Percentiles rank a stretch among this genome's conserved stretches.
These are phyloP conservation scores for Pseudomyrmex sp. DNA, from an alignment of 1,140 invertebrate species.

Conservation along the genomic window DNA sequence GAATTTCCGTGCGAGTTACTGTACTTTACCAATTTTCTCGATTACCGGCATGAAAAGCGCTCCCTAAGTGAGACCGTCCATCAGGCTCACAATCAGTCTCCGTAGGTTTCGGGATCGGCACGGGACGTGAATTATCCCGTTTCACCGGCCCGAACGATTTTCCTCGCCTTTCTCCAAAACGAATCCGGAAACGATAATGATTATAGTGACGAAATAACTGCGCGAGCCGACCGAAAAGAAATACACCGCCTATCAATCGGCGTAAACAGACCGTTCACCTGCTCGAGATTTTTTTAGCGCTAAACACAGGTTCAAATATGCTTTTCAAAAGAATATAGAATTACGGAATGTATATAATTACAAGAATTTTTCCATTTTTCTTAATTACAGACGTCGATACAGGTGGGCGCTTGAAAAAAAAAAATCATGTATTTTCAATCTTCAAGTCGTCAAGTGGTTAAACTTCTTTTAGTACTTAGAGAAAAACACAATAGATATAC, in stretches of 20 bases:
- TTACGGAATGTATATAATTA: conserved; percentile 1
- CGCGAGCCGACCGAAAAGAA: conserved; percentile 25
- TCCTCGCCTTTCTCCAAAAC: conserved; percentile 44
- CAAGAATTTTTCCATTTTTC: conserved; percentile 29
- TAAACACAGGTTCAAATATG: conserved; percentile 23
- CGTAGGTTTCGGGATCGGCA: conserved; percentile 52
- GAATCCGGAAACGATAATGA: conserved; percentile 57
- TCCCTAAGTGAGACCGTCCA: conserved; percentile 62
- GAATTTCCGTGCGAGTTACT: conserved; percentile 57
- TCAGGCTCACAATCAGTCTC: conserved; percentile 50
- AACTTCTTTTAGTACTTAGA: too few relatives aligned
- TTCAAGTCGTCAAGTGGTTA: neutral
- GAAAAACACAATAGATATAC: too few relatives aligned
- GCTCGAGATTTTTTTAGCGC: conserved; percentile 22
- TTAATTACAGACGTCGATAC: neutral
- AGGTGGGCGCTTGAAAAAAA: too few relatives aligned
- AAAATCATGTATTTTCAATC: neutral
- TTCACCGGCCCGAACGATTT: conserved; percentile 51
- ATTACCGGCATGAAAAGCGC: conserved; percentile 75
- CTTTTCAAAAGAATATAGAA: conserved; percentile 3
- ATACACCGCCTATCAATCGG: conserved; percentile 46
- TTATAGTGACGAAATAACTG: conserved; percentile 67
- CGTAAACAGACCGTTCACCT: conserved; percentile 37
- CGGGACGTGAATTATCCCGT: conserved; percentile 55
- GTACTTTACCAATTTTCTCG: conserved; percentile 77